A percentile compares a stretch with the other conserved stretches of the same genome.
Evolutionary conservation across 1,140 invertebrate genomes (phyloP).

Genomic region (Eciton burchellii): DNA sequence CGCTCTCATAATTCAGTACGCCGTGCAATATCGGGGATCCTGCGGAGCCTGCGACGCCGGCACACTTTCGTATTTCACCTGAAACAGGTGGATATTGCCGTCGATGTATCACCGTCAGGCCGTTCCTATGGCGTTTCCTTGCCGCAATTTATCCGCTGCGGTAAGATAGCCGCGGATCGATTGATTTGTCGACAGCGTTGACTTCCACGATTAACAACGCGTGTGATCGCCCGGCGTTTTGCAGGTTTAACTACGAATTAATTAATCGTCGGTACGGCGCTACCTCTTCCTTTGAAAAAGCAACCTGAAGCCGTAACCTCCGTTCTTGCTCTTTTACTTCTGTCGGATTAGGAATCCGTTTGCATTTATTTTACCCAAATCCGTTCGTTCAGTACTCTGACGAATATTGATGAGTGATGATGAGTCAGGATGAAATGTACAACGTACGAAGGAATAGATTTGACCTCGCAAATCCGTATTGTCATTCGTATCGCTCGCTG

Average conservation of each 20-base stretch:
- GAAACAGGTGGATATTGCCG: slow-evolving; percentile 69
- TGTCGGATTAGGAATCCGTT: no score
- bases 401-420: no score
- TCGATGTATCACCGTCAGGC: slow-evolving; percentile 60
- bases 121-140: neutral
- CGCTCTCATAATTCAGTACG: slow-evolving; percentile 63
- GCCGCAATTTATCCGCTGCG: slow-evolving; percentile 8
- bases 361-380: no score
- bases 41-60: slow-evolving; percentile 33
- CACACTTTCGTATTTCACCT: slow-evolving; percentile 69
- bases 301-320: no score
- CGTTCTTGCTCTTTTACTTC: no score
- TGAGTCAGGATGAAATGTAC: no score
- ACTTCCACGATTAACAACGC: neutral
- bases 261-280: no score
- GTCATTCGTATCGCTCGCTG: neutral
- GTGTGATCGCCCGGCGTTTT: neutral
- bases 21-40: slow-evolving; percentile 65
- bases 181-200: slow-evolving; percentile 25
- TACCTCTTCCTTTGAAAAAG: no score
- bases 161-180: slow-evolving; percentile 32
- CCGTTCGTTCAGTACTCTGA: no score
- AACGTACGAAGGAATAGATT: no score
- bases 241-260: no score
- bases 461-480: neutral